Evolutionary conservation across 2,797 vertebrate species (phyloP), one percentile per base, ranked within the genome.

Genomic region (Manis crassicaudata): DNA sequence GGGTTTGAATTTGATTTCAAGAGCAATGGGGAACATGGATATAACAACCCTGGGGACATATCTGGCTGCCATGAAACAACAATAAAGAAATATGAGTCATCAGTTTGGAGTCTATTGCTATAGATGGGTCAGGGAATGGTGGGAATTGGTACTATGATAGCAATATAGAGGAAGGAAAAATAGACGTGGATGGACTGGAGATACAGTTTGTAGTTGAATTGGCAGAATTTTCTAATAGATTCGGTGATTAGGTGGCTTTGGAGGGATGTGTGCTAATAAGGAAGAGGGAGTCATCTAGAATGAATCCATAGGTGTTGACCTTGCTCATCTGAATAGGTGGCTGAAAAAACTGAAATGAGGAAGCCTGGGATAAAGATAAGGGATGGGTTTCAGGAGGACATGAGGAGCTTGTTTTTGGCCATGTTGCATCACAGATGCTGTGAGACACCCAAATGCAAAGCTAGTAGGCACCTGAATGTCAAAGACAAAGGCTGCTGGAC

Each of bases 381-480:
- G 37, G 27, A 46, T 8, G 25, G 2, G 2, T 29, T 73, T 73
- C n/a, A 18, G 23, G n/a, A 7, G 0, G 11, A 23, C 3, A 2
- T 0, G 1, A 70, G 3, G 37, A n/a, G 3, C 23, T 68, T 7
- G 23, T 6, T 72, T 84, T 27, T 21, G 40, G 8, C 4, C 40
- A 37, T 12, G 5, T 7, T 25, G 6, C 40, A 16, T 14, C 23
- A 8, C 7, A 35, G 29, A 60, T 46, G 5, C 27, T 23, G 0
- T 32, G n/a, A 35, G 32, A n/a, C 11, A 50, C 25, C 4, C 23
- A 27, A 12, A 37, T 25, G 3, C 27, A 88, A 12, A 54, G 17
- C 16, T 5, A 63, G 7, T 14, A 63, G 35, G 56, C 54, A 60
- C 23, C 35, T 79, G 40, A 5, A 12, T 20, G 29, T 10, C 18